These are phyloP conservation scores for Oxycera nigricornis DNA, from an alignment of 2,888 invertebrate genomes.

Conservation along the genomic window DNA sequence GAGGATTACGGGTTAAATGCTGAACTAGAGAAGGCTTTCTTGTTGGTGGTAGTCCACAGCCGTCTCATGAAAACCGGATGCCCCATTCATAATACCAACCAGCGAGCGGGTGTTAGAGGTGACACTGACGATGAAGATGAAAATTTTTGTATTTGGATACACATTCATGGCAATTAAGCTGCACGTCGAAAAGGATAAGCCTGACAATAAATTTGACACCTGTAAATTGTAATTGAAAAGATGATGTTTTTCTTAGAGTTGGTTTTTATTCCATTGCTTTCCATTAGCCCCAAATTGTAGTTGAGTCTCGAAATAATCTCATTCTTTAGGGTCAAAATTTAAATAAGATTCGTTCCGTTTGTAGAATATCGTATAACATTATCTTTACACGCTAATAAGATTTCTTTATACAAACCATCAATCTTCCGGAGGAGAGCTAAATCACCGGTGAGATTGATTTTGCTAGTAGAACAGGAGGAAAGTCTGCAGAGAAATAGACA, in stretches of 20 bases:
- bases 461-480: too few relatives aligned
- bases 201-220: slow-evolving; percentile 38
- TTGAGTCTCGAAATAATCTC: slow-evolving; percentile 30
- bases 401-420: background rate
- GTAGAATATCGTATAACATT: slow-evolving; percentile 27
- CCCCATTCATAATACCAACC: background rate
- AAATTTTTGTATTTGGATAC: slow-evolving; percentile 37
- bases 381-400: slow-evolving; percentile 35
- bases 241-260: background rate
- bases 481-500: too few relatives aligned
- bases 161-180: slow-evolving; percentile 35
- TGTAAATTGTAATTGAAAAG: slow-evolving; percentile 22
- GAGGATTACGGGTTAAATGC: slow-evolving; percentile 29
- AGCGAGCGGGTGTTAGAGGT: background rate
- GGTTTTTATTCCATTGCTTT: background rate
- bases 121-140: slow-evolving; percentile 3
- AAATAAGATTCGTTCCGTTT: background rate
- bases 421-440: background rate
- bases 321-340: background rate
- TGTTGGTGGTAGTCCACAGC: background rate
- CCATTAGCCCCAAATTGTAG: slow-evolving; percentile 17
- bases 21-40: slow-evolving; percentile 29
- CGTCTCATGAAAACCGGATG: slow-evolving; percentile 16
- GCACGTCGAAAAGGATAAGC: slow-evolving; percentile 32
- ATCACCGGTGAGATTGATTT: too few relatives aligned